Percentiles rank a stretch among this genome's conserved stretches.
These are phyloP conservation scores for Tipula vernalis DNA, from an alignment of 2,888 invertebrate genomes.

Conservation along the genomic window DNA sequence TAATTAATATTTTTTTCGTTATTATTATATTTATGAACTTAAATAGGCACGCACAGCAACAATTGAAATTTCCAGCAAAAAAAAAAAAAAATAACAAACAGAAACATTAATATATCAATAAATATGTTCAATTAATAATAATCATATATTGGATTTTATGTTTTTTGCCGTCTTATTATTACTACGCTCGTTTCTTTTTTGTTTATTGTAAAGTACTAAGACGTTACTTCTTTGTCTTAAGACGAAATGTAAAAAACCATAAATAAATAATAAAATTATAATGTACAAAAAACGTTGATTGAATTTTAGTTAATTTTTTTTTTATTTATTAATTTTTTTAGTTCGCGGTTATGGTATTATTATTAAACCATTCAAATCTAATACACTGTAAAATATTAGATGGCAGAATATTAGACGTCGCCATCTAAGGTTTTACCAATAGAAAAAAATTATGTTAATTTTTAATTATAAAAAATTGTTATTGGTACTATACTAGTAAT, in stretches of 20 bases:
- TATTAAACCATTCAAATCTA: neutral
- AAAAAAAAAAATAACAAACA: neutral
- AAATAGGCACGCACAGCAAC: neutral
- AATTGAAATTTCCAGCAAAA: neutral
- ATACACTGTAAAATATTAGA: neutral
- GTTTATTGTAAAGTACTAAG: neutral
- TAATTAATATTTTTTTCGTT: neutral
- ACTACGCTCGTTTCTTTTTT: neutral
- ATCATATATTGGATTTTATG: neutral
- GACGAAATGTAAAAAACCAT: neutral
- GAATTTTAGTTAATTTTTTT: neutral
- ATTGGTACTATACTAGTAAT: neutral
- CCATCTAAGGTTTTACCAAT: neutral
- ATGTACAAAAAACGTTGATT: constrained; percentile 4
- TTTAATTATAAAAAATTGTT: neutral
- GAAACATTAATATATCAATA: neutral
- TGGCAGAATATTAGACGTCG: neutral
- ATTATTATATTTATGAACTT: neutral
- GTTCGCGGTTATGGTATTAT: neutral
- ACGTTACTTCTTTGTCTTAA: constrained; percentile 1
- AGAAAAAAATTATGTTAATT: neutral
- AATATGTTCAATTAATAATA: constrained; percentile 4
- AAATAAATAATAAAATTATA: neutral
- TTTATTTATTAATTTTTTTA: neutral
- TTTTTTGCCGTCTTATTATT: neutral